Percentiles rank a stretch among this genome's conserved stretches.
phyloP scores from a whole-genome alignment of 2,888 invertebrate species.

The Conus canariensis region DNA sequence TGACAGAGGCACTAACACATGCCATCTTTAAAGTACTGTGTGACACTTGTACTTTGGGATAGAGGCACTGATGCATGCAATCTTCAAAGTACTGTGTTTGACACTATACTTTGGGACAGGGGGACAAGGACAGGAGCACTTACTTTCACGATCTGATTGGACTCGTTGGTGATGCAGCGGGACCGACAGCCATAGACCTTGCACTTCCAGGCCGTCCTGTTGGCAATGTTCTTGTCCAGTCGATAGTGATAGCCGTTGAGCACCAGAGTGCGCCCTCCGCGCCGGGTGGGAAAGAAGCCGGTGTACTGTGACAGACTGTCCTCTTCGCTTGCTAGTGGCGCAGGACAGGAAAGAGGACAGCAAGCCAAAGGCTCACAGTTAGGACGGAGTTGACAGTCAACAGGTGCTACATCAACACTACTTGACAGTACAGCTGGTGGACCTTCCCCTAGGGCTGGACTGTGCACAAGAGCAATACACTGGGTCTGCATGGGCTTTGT shows the following conservation, averaged over 20 bases:
- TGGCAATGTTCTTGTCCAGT: slow-evolving; percentile 1
- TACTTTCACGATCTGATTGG: slow-evolving; percentile 25
- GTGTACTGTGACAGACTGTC: neutral
- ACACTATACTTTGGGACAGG: too few species aligned
- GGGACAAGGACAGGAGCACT: neutral
- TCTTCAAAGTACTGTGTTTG: too few species aligned
- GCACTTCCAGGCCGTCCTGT: slow-evolving; percentile 38
- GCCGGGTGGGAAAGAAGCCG: slow-evolving; percentile 27
- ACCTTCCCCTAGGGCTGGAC: too few species aligned
- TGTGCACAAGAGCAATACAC: too few species aligned
- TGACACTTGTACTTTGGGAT: too few species aligned
- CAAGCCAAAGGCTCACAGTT: neutral
- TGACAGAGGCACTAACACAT: too few species aligned
- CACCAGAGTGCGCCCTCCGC: slow-evolving; percentile 29
- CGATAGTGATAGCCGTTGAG: slow-evolving; percentile 32
- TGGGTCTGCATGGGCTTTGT: too few species aligned
- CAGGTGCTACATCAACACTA: too few species aligned
- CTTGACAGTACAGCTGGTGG: too few species aligned
- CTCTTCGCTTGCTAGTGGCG: neutral
- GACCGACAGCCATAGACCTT: slow-evolving; percentile 12
- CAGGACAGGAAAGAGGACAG: neutral
- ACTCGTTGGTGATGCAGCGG: slow-evolving; percentile 25
- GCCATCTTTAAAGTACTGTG: too few species aligned
- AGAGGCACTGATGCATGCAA: too few species aligned
- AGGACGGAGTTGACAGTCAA: neutral